These are phyloP conservation scores for Rhynchophorus ferrugineus DNA, from an alignment of 1,140 invertebrate species.

Conservation along the genomic window DNA sequence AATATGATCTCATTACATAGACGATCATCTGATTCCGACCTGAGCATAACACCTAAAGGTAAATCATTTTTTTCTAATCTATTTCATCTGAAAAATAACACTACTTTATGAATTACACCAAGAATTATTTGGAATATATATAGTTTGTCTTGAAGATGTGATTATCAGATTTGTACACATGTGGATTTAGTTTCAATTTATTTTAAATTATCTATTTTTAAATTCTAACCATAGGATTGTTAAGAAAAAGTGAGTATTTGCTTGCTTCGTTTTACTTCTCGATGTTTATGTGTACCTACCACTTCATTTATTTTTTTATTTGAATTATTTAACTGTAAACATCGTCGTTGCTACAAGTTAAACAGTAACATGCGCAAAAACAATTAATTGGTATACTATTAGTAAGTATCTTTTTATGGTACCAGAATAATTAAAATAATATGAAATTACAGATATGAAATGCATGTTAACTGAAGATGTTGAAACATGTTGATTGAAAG, in stretches of 20 bases:
- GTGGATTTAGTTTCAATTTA: neutral
- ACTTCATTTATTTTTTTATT: neutral
- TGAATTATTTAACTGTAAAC: neutral
- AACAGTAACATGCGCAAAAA: neutral
- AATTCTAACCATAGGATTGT: conserved; percentile 37
- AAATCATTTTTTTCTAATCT: too few species aligned
- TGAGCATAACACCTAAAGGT: conserved; percentile 90
- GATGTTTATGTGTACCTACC: conserved; percentile 9
- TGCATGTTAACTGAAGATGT: neutral
- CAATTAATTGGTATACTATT: too few species aligned
- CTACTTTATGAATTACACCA: too few species aligned
- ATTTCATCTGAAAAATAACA: too few species aligned
- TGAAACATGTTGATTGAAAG: too few species aligned
- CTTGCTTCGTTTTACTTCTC: conserved; percentile 9
- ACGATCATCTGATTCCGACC: conserved; percentile 86
- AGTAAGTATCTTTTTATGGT: neutral
- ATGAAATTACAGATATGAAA: too few species aligned
- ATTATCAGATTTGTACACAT: neutral
- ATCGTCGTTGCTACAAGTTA: neutral
- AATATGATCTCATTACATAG: conserved; percentile 54
- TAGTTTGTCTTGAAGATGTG: too few species aligned
- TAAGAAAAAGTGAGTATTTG: conserved; percentile 40
- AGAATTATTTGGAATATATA: too few species aligned
- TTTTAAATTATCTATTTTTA: conserved; percentile 16
- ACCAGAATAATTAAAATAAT: neutral